A percentile compares a stretch with the other conserved stretches of the same genome.
Conservation (phyloP, 2,797 vertebrate species). For the Gambelia wislizenii region DNA sequence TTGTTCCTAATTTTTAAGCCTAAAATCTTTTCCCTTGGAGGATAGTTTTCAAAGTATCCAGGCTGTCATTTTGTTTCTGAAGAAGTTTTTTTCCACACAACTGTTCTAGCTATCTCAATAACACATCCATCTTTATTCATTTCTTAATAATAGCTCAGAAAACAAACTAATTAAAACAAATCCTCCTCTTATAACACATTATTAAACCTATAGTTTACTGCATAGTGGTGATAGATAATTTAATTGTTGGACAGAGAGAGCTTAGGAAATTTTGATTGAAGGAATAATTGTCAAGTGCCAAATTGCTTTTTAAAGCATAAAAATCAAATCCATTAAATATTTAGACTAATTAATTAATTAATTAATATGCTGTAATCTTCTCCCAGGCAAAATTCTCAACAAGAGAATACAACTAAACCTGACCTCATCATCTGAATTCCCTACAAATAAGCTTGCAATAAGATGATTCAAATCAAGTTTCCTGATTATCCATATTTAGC, state of each 20-base stretch:
- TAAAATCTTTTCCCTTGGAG: background rate
- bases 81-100: slow-evolving; percentile 45
- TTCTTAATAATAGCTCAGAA: slow-evolving; percentile 74
- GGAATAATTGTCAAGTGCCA: slow-evolving; percentile 72
- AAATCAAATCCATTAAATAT: slow-evolving; percentile 71
- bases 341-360: slow-evolving; percentile 61
- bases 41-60: background rate
- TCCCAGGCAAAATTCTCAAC: slow-evolving; percentile 48
- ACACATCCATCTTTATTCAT: slow-evolving; percentile 74
- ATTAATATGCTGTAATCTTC: slow-evolving; percentile 59
- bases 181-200: slow-evolving; percentile 75
- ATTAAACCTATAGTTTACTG: slow-evolving; percentile 77
- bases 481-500: background rate
- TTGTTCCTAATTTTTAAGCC: slow-evolving; percentile 11
- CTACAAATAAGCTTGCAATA: slow-evolving; percentile 35
- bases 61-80: background rate
- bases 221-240: slow-evolving; percentile 73
- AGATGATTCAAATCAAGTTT: slow-evolving; percentile 17
- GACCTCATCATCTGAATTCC: slow-evolving; percentile 21
- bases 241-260: slow-evolving; percentile 75
- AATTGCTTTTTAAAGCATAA: slow-evolving; percentile 67
- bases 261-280: slow-evolving; percentile 73
- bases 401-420: slow-evolving; percentile 34
- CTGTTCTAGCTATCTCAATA: slow-evolving; percentile 58
- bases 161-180: slow-evolving; percentile 81